These are phyloP conservation scores for Galerucella pusilla DNA, from an alignment of 2,888 invertebrate genomes.

Conservation along the genomic window DNA sequence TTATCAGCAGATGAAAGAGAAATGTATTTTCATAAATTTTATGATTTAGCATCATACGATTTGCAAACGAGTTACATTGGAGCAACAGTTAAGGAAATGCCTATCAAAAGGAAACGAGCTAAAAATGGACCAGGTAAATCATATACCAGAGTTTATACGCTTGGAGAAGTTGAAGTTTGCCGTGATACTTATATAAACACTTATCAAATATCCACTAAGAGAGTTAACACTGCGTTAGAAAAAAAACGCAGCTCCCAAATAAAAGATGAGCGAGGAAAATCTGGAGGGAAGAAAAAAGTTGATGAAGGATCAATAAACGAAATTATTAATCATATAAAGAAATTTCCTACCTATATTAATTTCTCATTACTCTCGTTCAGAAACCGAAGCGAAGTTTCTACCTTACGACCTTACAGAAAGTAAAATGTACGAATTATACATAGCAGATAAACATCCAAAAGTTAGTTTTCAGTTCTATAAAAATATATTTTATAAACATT, in stretches of 20 bases:
- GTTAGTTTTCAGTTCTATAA: slow-evolving; percentile 39
- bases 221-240: background rate
- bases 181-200: slow-evolving; percentile 40
- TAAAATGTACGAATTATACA: slow-evolving; percentile 27
- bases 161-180: slow-evolving; percentile 36
- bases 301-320: slow-evolving; percentile 37
- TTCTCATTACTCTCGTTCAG: slow-evolving; percentile 17
- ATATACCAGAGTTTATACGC: slow-evolving; percentile 35
- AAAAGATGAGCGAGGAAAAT: slow-evolving; percentile 21
- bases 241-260: slow-evolving; percentile 31
- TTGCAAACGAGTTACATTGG: slow-evolving; percentile 26
- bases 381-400: no score
- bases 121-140: slow-evolving; percentile 18
- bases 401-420: no score
- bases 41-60: slow-evolving; percentile 35
- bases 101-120: slow-evolving; percentile 34
- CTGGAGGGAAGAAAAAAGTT: slow-evolving; percentile 33
- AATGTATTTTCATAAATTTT: slow-evolving; percentile 33
- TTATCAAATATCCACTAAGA: background rate
- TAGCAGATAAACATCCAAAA: slow-evolving; percentile 33
- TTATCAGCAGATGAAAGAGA: slow-evolving; percentile 29
- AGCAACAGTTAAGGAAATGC: slow-evolving; percentile 11
- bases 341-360: slow-evolving; percentile 25
- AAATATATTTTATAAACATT: slow-evolving; percentile 39
- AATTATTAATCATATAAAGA: slow-evolving; percentile 37